These are phyloP conservation scores for Drosophila baimaii DNA, from an alignment of 1,140 invertebrate species.

Conservation along the genomic window DNA sequence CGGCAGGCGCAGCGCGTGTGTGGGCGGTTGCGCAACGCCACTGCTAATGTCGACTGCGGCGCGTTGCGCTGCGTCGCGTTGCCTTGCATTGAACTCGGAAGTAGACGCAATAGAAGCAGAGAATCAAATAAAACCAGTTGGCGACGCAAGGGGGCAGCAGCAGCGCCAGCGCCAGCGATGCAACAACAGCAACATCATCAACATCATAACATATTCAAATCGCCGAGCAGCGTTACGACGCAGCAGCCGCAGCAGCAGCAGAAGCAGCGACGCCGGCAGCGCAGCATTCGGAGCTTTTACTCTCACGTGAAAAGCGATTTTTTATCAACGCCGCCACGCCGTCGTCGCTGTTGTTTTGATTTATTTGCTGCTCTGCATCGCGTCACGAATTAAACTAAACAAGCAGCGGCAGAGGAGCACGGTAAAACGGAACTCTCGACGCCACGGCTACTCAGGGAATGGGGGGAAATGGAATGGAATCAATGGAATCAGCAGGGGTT, in stretches of 20 bases:
- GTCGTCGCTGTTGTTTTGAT: conserved; percentile 37
- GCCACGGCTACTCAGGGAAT: conserved; percentile 16
- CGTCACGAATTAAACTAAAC: conserved; percentile 79
- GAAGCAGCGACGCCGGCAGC: conserved; percentile 21
- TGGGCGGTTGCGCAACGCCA: conserved; percentile 78
- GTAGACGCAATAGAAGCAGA: conserved; percentile 80
- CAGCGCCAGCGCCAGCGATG: conserved; percentile 54
- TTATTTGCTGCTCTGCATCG: conserved; percentile 62
- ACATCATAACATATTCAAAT: conserved; percentile 81
- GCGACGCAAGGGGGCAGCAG: conserved; percentile 20
- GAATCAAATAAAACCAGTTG: conserved; percentile 76
- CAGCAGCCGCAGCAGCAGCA: conserved; percentile 26
- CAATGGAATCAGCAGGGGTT: not conserved
- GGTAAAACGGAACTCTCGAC: conserved; percentile 47
- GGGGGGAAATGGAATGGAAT: conserved; percentile 11
- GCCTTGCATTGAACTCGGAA: conserved; percentile 79
- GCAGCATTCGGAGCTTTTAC: conserved; percentile 61
- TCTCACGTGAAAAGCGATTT: conserved; percentile 75
- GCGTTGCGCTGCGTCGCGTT: conserved; percentile 17
- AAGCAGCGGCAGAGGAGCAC: conserved; percentile 34
- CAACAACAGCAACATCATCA: conserved; percentile 66
- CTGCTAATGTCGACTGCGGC: conserved; percentile 26
- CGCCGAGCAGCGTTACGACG: conserved; percentile 40
- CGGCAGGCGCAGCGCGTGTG: conserved; percentile 46
- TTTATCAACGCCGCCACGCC: conserved; percentile 26